Evolutionary conservation across 2,797 vertebrate genomes (phyloP).

Genomic region (Anabas testudineus): DNA sequence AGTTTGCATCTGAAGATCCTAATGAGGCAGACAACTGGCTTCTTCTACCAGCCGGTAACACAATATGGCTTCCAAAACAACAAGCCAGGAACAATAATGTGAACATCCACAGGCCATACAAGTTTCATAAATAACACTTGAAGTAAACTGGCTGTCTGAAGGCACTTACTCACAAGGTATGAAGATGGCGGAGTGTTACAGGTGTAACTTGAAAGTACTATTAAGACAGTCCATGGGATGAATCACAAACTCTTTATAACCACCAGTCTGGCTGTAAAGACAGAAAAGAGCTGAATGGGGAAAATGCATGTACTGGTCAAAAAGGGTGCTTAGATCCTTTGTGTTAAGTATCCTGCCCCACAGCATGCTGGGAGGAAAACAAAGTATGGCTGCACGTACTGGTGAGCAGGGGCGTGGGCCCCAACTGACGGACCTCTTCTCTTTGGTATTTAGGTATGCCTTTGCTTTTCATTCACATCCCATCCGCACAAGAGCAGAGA

Average conservation of each 20-base stretch:
- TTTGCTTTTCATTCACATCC: slow-evolving; percentile 78
- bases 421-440: slow-evolving; percentile 71
- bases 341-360: slow-evolving; percentile 76
- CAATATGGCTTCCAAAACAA: slow-evolving; percentile 58
- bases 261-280: slow-evolving; percentile 64
- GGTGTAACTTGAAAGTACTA: slow-evolving; percentile 37
- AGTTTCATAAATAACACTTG: slow-evolving; percentile 26
- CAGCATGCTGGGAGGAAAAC: slow-evolving; percentile 65
- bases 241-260: slow-evolving; percentile 68
- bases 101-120: slow-evolving; percentile 16
- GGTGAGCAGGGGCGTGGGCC: slow-evolving; percentile 57
- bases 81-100: slow-evolving; percentile 28
- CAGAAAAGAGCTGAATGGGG: slow-evolving; percentile 78
- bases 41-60: slow-evolving; percentile 49
- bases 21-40: slow-evolving; percentile 54
- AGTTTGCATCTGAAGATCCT: slow-evolving; percentile 54
- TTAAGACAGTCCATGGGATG: slow-evolving; percentile 51
- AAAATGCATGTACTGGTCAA: slow-evolving; percentile 76
- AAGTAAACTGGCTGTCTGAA: slow-evolving; percentile 32
- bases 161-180: slow-evolving; percentile 42
- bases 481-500: slow-evolving; percentile 65
- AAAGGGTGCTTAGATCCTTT: slow-evolving; percentile 83
- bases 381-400: slow-evolving; percentile 71
- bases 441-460: slow-evolving; percentile 85
- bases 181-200: slow-evolving; percentile 33